Conservation (phyloP, 2,113 vertebrate species). For the Ictalurus furcatus region DNA sequence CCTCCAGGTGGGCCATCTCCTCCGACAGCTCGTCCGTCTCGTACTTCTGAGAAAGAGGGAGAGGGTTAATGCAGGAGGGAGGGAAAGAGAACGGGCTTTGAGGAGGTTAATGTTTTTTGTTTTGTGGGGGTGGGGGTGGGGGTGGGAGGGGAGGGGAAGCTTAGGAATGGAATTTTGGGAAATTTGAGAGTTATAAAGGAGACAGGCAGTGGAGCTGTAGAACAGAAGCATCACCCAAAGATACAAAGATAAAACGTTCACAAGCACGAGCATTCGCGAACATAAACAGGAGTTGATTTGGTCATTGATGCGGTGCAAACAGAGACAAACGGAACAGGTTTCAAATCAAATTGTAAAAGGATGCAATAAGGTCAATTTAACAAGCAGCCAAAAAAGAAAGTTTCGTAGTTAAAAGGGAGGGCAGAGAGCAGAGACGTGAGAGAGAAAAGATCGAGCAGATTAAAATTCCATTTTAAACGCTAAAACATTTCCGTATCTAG, state of each 20-base stretch:
- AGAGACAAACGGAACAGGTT: conserved; percentile 43
- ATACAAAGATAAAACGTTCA: conserved; percentile 36
- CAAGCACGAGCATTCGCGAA: conserved; percentile 50
- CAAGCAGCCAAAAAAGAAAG: conserved; percentile 51
- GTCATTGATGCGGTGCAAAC: conserved; percentile 23
- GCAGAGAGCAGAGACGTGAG: conserved; percentile 61
- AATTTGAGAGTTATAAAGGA: conserved; percentile 1
- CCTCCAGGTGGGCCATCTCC: conserved; percentile 99
- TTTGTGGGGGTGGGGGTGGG: background rate
- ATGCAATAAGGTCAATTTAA: conserved; percentile 49
- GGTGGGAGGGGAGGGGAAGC: conserved; percentile 18
- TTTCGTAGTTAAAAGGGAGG: conserved; percentile 49
- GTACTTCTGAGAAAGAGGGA: conserved; percentile 84
- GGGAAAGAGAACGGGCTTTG: conserved; percentile 64
- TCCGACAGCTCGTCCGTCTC: conserved; percentile 97
- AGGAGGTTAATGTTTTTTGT: conserved; percentile 21
- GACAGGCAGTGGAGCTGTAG: conserved; percentile 63
- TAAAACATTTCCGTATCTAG: conserved; percentile 3
- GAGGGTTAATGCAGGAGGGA: conserved; percentile 69
- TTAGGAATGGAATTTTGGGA: background rate
- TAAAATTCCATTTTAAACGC: conserved; percentile 62
- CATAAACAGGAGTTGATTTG: conserved; percentile 5
- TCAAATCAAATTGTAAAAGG: conserved; percentile 22
- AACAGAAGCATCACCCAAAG: conserved; percentile 29
- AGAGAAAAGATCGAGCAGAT: conserved; percentile 66